phyloP scores from a whole-genome alignment of 2,888 invertebrate species.

The Rhimphoctona megacephalus region DNA sequence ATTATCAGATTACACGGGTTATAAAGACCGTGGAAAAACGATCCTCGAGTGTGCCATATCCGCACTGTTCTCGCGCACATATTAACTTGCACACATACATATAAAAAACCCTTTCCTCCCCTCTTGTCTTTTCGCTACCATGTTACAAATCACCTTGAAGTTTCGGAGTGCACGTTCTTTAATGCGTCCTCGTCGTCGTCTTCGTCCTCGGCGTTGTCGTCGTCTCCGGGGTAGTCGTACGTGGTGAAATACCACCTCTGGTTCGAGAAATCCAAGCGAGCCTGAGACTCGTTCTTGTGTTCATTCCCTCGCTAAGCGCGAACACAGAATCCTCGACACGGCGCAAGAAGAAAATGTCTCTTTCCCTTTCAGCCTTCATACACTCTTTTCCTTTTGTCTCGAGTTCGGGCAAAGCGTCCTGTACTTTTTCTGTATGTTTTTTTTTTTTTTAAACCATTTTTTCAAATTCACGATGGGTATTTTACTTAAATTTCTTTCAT shows the following conservation, averaged over 20 bases:
- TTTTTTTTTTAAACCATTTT: slow-evolving; percentile 24
- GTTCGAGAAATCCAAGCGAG: slow-evolving; percentile 52
- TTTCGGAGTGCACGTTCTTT: slow-evolving; percentile 66
- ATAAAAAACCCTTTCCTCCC: slow-evolving; percentile 22
- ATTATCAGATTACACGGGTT: slow-evolving; percentile 72
- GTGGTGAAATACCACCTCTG: slow-evolving; percentile 53
- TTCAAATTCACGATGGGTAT: slow-evolving; percentile 55
- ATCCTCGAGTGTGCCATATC: slow-evolving; percentile 12
- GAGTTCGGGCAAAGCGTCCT: slow-evolving; percentile 38
- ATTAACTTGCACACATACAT: background rate
- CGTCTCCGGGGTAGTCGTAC: slow-evolving; percentile 38
- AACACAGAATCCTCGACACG: slow-evolving; percentile 31
- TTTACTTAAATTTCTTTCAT: slow-evolving; percentile 27
- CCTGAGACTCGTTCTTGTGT: slow-evolving; percentile 28
- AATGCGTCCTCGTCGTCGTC: slow-evolving; percentile 64
- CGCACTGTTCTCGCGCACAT: background rate
- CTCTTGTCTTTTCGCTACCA: slow-evolving; percentile 16
- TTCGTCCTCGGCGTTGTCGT: slow-evolving; percentile 42
- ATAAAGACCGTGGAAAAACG: slow-evolving; percentile 59
- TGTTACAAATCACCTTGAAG: slow-evolving; percentile 69
- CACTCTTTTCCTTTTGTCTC: slow-evolving; percentile 2
- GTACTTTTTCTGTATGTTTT: background rate
- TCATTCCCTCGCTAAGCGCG: slow-evolving; percentile 46
- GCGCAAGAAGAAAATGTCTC: slow-evolving; percentile 34
- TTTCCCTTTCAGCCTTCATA: slow-evolving; percentile 12